Evolutionary conservation across 2,113 vertebrate species (phyloP).

Genomic region (Ahaetulla prasina): DNA sequence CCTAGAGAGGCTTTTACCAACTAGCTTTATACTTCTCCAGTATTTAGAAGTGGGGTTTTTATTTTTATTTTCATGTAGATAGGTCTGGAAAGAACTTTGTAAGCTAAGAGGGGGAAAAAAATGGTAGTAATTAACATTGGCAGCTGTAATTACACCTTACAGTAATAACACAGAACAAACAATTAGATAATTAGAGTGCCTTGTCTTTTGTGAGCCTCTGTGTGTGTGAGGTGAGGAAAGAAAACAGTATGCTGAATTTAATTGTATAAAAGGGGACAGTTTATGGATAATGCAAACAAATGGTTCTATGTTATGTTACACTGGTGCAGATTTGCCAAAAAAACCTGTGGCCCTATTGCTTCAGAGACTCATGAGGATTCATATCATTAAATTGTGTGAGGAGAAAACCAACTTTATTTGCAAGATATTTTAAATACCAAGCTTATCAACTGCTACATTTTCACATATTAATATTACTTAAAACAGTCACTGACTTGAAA

Average conservation of each 20-base stretch:
- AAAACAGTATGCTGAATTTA: neutral
- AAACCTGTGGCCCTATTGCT: neutral
- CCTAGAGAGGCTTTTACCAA: neutral
- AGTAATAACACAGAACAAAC: slow-evolving; percentile 12
- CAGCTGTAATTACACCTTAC: slow-evolving; percentile 21
- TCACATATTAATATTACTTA: neutral
- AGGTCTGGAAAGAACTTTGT: neutral
- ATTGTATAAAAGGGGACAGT: neutral
- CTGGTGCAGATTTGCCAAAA: neutral
- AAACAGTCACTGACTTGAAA: neutral
- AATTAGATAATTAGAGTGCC: slow-evolving; percentile 18
- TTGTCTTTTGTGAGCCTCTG: neutral
- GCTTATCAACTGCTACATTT: neutral
- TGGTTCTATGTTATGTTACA: neutral
- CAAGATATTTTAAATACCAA: neutral
- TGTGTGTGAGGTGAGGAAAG: neutral
- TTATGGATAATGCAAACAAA: neutral
- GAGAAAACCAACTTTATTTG: neutral
- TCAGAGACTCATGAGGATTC: neutral
- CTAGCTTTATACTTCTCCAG: neutral
- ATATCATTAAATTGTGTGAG: neutral
- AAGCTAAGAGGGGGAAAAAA: neutral
- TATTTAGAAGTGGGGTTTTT: neutral
- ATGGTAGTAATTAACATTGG: slow-evolving; percentile 19
- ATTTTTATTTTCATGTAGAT: neutral